Percentiles rank a stretch among this genome's conserved stretches.
phyloP scores from a whole-genome alignment of 92 coral and sea anemone species.

The Epizoanthus scotinus region DNA sequence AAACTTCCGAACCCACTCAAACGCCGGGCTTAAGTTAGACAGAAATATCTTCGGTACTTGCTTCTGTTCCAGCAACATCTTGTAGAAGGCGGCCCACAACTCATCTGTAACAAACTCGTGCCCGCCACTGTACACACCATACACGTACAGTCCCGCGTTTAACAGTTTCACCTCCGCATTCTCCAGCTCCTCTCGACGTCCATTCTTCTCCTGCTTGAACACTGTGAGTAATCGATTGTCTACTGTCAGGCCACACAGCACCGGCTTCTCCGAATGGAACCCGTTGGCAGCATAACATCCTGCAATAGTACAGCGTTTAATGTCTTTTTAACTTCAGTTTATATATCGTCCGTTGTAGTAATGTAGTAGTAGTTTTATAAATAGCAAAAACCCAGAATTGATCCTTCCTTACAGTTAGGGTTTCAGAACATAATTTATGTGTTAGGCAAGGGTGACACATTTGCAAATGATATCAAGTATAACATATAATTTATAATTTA shows the following conservation, averaged over 20 bases:
- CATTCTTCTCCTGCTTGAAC: conserved; percentile 47
- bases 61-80: conserved; percentile 55
- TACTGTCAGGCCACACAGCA: conserved; percentile 58
- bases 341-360: too few species aligned
- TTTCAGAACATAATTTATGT: too few species aligned
- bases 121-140: conserved; percentile 39
- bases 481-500: too few species aligned
- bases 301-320: neutral
- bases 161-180: conserved; percentile 67
- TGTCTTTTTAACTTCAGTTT: too few species aligned
- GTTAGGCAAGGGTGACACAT: too few species aligned
- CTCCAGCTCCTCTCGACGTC: conserved; percentile 56
- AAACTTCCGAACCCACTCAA: conserved; percentile 54
- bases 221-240: conserved; percentile 65
- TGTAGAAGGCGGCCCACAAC: conserved; percentile 72
- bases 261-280: conserved; percentile 70
- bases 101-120: conserved; percentile 61
- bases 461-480: too few species aligned
- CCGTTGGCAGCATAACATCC: conserved; percentile 74
- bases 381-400: too few species aligned
- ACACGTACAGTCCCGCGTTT: conserved; percentile 66
- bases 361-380: too few species aligned
- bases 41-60: conserved; percentile 66
- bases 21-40: conserved; percentile 58
- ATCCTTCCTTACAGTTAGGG: too few species aligned